Percentiles rank a stretch among this genome's conserved stretches.
Evolutionary conservation across 37 sponge, comb jelly and placozoan genomes (phyloP).

Genomic region (Ianthella basta): DNA sequence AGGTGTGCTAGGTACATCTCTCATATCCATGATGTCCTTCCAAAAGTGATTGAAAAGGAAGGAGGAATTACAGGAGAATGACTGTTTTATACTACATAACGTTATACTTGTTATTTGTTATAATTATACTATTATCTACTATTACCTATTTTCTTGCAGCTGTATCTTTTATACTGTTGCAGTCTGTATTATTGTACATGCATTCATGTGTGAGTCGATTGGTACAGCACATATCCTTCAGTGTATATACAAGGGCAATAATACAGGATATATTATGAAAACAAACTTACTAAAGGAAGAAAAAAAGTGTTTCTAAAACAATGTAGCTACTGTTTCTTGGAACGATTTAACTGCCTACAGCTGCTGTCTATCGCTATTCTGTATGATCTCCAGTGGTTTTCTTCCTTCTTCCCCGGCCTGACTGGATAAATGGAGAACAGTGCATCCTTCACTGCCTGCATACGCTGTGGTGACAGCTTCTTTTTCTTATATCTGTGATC

Average conservation of each 20-base stretch:
- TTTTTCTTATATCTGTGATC: conserved; percentile 20
- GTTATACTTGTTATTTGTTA: no score
- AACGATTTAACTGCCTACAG: conserved; percentile 5
- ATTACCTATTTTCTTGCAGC: not conserved
- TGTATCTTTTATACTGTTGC: not conserved
- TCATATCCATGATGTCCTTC: conserved; percentile 2
- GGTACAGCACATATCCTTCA: no score
- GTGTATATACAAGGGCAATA: not conserved
- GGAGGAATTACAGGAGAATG: not conserved
- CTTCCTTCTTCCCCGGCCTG: not conserved
- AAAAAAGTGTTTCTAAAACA: not conserved
- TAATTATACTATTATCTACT: not conserved
- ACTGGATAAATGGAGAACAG: not conserved
- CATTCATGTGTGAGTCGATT: no score
- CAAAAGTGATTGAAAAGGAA: not conserved
- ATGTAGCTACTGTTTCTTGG: conserved; percentile 1
- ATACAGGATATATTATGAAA: not conserved
- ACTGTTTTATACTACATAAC: not conserved
- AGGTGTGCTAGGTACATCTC: not conserved
- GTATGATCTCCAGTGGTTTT: conserved; percentile 2
- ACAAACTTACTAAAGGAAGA: not conserved
- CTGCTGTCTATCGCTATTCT: conserved; percentile 17
- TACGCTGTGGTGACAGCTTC: not conserved
- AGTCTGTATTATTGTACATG: not conserved
- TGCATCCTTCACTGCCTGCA: conserved; percentile 3